These are phyloP conservation scores for Umimayanthus chanpuru DNA, from an alignment of 92 coral and sea anemone genomes.

Conservation along the genomic window DNA sequence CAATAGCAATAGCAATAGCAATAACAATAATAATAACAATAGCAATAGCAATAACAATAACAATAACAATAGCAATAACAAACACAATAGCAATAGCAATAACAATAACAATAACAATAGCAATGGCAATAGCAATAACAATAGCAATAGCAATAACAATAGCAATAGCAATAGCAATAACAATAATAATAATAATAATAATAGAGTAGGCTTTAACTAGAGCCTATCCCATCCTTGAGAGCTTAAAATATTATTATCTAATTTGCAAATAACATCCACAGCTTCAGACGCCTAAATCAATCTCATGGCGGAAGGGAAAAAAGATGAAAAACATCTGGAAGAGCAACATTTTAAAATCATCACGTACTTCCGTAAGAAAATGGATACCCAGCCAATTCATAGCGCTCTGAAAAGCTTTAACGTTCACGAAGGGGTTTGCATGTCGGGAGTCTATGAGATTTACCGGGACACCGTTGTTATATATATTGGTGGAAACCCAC, in stretches of 20 bases:
- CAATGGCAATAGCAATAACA: no score
- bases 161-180: no score
- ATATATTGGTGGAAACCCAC: conserved; percentile 99
- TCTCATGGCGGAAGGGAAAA: conserved; percentile 14
- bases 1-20: no score
- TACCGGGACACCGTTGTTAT: conserved; percentile 69
- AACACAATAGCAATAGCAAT: no score
- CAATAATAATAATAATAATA: no score
- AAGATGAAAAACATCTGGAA: conserved; percentile 49
- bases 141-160: no score
- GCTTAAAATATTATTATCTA: background rate
- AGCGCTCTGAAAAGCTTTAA: conserved; percentile 94
- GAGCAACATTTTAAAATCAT: conserved; percentile 70
- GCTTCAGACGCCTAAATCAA: conserved; percentile 22
- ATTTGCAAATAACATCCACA: background rate
- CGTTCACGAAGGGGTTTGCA: conserved; percentile 84
- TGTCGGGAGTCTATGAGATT: conserved; percentile 97
- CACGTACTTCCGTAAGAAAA: conserved; percentile 70
- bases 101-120: no score
- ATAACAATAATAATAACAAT: no score
- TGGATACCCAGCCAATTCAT: conserved; percentile 72
- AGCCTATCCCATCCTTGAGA: background rate
- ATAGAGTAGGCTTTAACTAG: no score
- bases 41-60: no score
- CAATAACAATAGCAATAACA: no score